These are phyloP conservation scores for Allygus modestus DNA, from an alignment of 2,888 invertebrate species.

Conservation along the genomic window DNA sequence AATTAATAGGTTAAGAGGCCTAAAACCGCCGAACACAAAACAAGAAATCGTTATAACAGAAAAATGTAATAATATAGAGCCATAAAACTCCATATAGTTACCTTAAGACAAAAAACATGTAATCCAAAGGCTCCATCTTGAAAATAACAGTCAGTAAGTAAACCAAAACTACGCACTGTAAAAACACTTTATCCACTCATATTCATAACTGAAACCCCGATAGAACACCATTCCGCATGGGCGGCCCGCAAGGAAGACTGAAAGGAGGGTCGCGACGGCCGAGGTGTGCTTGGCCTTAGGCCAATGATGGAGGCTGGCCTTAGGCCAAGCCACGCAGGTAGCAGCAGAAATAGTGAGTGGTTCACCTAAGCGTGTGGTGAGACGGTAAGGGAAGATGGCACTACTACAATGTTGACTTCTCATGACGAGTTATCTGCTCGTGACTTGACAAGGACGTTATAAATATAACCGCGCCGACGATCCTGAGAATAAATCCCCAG, in stretches of 20 bases:
- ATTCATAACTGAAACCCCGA: not conserved
- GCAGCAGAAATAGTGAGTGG: conserved; percentile 18
- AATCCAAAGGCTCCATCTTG: conserved; percentile 27
- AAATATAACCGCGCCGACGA: no score
- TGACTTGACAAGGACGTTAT: no score
- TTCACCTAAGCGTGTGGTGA: conserved; percentile 8
- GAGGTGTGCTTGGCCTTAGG: conserved; percentile 10
- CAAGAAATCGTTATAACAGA: no score
- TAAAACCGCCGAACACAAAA: no score
- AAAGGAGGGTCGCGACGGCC: not conserved
- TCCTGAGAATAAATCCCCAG: no score
- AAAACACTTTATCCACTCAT: not conserved
- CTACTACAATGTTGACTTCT: not conserved
- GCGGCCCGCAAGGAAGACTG: conserved; percentile 33
- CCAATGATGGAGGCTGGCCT: conserved; percentile 25
- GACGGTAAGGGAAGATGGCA: not conserved
- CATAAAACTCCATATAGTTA: no score
- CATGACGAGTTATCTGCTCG: no score
- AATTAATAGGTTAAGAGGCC: no score
- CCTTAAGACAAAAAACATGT: not conserved
- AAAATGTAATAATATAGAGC: no score
- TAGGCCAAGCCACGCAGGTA: conserved; percentile 17
- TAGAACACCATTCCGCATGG: conserved; percentile 36
- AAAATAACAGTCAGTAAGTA: not conserved
- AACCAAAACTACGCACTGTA: conserved; percentile 2